Percentiles rank a stretch among this genome's conserved stretches.
Conservation (phyloP, 2,888 invertebrate species). For the Tachina lurida region DNA sequence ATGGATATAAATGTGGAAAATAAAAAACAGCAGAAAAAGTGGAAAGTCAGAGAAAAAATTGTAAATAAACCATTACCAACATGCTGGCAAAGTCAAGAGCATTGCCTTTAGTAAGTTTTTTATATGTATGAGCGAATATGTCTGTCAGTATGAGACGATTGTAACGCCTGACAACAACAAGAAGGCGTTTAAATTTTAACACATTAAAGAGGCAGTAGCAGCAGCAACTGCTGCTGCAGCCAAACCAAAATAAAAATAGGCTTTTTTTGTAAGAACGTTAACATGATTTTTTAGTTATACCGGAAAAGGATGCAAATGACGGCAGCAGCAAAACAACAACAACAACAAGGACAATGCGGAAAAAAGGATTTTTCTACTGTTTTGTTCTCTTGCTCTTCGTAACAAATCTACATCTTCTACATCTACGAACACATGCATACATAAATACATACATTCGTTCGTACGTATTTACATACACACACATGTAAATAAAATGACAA, state of each 20-base stretch:
- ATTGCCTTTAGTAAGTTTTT: conserved; percentile 68
- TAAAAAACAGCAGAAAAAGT: conserved; percentile 19
- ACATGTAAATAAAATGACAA: not conserved
- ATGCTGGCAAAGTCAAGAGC: conserved; percentile 69
- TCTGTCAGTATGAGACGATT: conserved; percentile 44
- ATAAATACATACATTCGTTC: not conserved
- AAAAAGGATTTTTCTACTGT: conserved; percentile 30
- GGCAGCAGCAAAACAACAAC: conserved; percentile 38
- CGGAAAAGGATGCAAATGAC: conserved; percentile 69
- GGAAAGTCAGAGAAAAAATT: conserved; percentile 2
- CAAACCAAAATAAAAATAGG: conserved; percentile 30
- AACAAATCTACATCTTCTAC: conserved; percentile 15
- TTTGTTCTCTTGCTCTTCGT: conserved; percentile 38
- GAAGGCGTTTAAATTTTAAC: conserved; percentile 71
- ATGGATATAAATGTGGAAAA: conserved; percentile 1
- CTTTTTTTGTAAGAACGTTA: conserved; percentile 54
- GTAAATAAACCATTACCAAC: conserved; percentile 58
- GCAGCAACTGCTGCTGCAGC: conserved; percentile 3
- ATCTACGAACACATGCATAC: not conserved
- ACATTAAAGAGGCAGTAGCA: conserved; percentile 58
- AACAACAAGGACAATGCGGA: not conserved
- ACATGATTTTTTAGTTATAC: conserved; percentile 58
- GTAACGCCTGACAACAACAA: conserved; percentile 72
- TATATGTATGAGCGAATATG: conserved; percentile 11
- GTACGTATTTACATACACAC: not conserved